A percentile compares a stretch with the other conserved stretches of the same genome.
Conservation (phyloP, 2,888 invertebrate genomes). For the Leucophora obtusa region DNA sequence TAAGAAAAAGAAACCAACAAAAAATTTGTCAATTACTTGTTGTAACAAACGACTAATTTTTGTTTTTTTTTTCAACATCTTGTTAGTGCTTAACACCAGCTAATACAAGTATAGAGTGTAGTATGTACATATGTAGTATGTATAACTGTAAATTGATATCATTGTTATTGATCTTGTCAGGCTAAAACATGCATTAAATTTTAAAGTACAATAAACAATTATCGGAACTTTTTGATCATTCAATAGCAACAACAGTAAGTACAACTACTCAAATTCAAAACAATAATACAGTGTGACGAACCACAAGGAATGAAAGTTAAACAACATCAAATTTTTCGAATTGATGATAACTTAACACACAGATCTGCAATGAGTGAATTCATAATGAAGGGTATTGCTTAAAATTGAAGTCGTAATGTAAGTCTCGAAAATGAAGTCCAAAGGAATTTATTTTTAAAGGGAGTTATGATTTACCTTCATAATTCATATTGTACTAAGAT, state of each 20-base stretch:
- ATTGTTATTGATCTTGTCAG: slow-evolving; percentile 60
- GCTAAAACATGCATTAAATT: slow-evolving; percentile 42
- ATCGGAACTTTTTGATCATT: slow-evolving; percentile 56
- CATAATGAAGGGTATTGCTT: neutral
- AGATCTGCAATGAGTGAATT: neutral
- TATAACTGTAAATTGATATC: slow-evolving; percentile 59
- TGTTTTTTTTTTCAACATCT: slow-evolving; percentile 17
- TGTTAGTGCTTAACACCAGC: slow-evolving; percentile 27
- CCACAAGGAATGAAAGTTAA: slow-evolving; percentile 36
- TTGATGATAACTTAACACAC: slow-evolving; percentile 22
- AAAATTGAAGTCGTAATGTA: too few species aligned
- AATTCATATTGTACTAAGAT: too few species aligned
- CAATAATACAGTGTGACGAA: slow-evolving; percentile 27
- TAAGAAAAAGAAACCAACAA: slow-evolving; percentile 5
- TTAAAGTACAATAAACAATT: slow-evolving; percentile 56
- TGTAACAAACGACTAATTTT: slow-evolving; percentile 38
- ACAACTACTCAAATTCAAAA: slow-evolving; percentile 12
- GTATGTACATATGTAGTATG: slow-evolving; percentile 54
- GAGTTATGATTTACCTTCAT: too few species aligned
- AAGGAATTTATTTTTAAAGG: too few species aligned
- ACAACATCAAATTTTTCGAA: slow-evolving; percentile 8
- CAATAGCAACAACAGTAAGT: neutral
- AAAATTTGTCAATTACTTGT: slow-evolving; percentile 54
- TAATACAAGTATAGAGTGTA: neutral
- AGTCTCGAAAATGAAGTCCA: too few species aligned